Conservation (phyloP, 2,797 vertebrate species). For the Lutjanus campechanus region DNA sequence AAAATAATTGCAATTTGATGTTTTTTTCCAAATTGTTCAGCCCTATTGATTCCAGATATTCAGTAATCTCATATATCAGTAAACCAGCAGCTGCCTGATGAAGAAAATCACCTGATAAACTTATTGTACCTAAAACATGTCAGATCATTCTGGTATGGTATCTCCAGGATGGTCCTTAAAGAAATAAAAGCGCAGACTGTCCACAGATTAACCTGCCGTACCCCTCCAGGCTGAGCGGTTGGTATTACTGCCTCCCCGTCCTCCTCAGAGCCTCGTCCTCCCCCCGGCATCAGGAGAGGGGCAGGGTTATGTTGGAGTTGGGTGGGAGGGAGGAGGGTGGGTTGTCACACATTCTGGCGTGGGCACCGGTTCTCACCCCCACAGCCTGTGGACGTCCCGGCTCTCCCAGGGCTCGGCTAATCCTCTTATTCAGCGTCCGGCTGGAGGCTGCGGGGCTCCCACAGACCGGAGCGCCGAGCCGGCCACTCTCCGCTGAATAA, state of each 20-base stretch:
- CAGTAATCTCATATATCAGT: too few relatives aligned
- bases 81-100: neutral
- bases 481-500: conserved; percentile 72
- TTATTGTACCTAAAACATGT: neutral
- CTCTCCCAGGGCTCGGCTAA: conserved; percentile 78
- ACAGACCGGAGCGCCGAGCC: conserved; percentile 62
- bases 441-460: conserved; percentile 67
- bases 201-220: conserved; percentile 61
- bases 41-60: too few relatives aligned
- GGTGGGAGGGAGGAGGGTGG: neutral
- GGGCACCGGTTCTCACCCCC: conserved; percentile 71
- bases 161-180: neutral
- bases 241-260: conserved; percentile 48
- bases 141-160: neutral
- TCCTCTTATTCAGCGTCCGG: conserved; percentile 81
- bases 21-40: too few relatives aligned
- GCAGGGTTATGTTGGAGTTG: conserved; percentile 13
- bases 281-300: conserved; percentile 59
- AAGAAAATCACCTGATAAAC: conserved; percentile 1
- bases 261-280: conserved; percentile 16
- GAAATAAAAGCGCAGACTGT: conserved; percentile 47
- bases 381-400: conserved; percentile 62
- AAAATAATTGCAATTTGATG: too few relatives aligned
- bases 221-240: conserved; percentile 33
- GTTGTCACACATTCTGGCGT: conserved; percentile 70